Conservation (phyloP, 1,140 invertebrate species). For the Drosophila setifemur region DNA sequence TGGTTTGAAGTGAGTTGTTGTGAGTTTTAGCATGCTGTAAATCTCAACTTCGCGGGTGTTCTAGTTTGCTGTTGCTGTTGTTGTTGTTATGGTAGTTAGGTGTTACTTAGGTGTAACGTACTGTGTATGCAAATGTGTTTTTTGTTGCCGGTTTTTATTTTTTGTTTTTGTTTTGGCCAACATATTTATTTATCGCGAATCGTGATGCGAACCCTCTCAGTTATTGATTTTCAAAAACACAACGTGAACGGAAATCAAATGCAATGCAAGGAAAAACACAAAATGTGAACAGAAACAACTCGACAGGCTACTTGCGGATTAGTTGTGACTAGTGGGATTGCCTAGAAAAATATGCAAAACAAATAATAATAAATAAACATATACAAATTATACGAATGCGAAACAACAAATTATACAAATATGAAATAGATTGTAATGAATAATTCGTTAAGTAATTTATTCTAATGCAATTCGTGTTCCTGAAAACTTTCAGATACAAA, state of each 20-base stretch:
- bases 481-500: too few relatives aligned
- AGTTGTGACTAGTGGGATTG: slow-evolving; percentile 81
- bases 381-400: slow-evolving; percentile 12
- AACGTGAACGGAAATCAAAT: slow-evolving; percentile 54
- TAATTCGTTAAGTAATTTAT: too few relatives aligned
- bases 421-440: too few relatives aligned
- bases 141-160: too few relatives aligned
- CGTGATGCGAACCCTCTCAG: slow-evolving; percentile 13
- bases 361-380: slow-evolving; percentile 29
- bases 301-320: slow-evolving; percentile 66
- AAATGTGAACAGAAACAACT: slow-evolving; percentile 71
- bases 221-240: slow-evolving; percentile 32
- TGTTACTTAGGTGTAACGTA: slow-evolving; percentile 53
- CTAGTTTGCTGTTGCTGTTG: slow-evolving; percentile 18
- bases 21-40: slow-evolving; percentile 77
- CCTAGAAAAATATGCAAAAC: slow-evolving; percentile 76
- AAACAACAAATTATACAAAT: slow-evolving; percentile 7
- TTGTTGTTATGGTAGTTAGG: slow-evolving; percentile 25
- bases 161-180: slow-evolving; percentile 47
- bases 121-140: slow-evolving; percentile 24
- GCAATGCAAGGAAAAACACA: slow-evolving; percentile 53
- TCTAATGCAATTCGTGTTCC: too few relatives aligned
- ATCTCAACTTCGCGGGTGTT: slow-evolving; percentile 67
- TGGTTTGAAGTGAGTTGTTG: slow-evolving; percentile 62
- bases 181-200: slow-evolving; percentile 21